Conservation (phyloP, 2,888 invertebrate genomes). For the Rhagonycha lutea region DNA sequence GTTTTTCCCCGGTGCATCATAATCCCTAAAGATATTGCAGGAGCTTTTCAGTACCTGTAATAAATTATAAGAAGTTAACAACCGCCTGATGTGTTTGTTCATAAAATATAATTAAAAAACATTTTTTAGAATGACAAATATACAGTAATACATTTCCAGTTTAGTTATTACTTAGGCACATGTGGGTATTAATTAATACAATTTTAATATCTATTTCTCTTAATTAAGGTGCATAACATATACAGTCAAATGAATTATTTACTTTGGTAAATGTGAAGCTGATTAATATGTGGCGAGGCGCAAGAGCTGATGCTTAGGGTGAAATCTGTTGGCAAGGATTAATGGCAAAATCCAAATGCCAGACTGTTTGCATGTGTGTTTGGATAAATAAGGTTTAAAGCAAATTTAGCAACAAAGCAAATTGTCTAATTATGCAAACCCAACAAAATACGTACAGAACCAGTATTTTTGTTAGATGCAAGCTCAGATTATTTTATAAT, state of each 20-base stretch:
- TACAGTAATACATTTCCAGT: background rate
- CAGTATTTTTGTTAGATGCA: conserved; percentile 10
- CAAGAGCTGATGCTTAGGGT: conserved; percentile 26
- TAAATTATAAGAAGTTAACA: conserved; percentile 18
- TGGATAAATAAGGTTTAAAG: conserved; percentile 25
- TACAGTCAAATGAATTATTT: conserved; percentile 24
- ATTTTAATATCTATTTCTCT: conserved; percentile 25
- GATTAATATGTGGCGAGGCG: conserved; percentile 25
- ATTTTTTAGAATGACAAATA: conserved; percentile 9
- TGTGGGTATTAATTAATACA: conserved; percentile 17
- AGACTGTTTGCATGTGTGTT: conserved; percentile 24
- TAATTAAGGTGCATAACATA: conserved; percentile 25
- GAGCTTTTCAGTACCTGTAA: conserved; percentile 14
- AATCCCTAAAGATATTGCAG: conserved; percentile 16
- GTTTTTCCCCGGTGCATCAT: conserved; percentile 16
- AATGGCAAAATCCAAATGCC: conserved; percentile 22
- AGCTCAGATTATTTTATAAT: conserved; percentile 1
- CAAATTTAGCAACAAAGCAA: conserved; percentile 13
- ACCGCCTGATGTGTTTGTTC: conserved; percentile 12
- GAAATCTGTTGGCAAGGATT: conserved; percentile 26
- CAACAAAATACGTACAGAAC: conserved; percentile 6
- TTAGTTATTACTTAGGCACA: conserved; percentile 8
- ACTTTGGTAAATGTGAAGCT: conserved; percentile 23
- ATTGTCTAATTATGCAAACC: conserved; percentile 19
- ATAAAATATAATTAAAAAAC: conserved; percentile 13